phyloP scores from a whole-genome alignment of 2,797 vertebrate genomes.

The Sebastes elongatus region DNA sequence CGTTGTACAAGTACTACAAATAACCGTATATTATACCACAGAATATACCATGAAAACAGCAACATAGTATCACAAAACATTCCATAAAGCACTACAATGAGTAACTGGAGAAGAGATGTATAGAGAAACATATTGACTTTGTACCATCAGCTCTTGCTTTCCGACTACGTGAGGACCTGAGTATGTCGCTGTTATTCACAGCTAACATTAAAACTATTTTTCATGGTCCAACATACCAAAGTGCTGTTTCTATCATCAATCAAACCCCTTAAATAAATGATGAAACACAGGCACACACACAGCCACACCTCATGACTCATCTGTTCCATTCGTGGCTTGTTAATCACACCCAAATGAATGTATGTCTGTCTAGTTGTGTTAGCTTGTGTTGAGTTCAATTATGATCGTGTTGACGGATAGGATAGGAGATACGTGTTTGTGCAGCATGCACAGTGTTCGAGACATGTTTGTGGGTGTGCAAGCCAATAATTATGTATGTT shows the following conservation, averaged over 20 bases:
- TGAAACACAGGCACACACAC: neutral
- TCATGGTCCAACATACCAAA: neutral
- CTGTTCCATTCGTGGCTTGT: neutral
- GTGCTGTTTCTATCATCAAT: neutral
- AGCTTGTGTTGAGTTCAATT: neutral
- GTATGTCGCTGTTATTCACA: neutral
- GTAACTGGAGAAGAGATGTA: neutral
- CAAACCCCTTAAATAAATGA: neutral
- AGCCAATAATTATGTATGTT: no score
- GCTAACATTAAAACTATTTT: neutral
- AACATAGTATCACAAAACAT: neutral
- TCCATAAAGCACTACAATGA: neutral
- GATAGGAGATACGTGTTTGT: neutral
- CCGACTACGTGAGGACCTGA: neutral
- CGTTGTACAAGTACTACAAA: neutral
- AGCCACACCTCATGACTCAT: conserved; percentile 38
- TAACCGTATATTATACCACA: neutral
- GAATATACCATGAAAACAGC: neutral
- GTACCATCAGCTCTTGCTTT: neutral
- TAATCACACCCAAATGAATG: conserved; percentile 5
- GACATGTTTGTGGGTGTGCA: neutral
- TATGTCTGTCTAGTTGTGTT: neutral
- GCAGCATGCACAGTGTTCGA: neutral
- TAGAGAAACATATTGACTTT: neutral
- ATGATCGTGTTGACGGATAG: neutral